Evolutionary conservation across 1,140 invertebrate species (phyloP), one percentile per base, ranked within the genome.

Genomic region (Hylaeus anthracinus): DNA sequence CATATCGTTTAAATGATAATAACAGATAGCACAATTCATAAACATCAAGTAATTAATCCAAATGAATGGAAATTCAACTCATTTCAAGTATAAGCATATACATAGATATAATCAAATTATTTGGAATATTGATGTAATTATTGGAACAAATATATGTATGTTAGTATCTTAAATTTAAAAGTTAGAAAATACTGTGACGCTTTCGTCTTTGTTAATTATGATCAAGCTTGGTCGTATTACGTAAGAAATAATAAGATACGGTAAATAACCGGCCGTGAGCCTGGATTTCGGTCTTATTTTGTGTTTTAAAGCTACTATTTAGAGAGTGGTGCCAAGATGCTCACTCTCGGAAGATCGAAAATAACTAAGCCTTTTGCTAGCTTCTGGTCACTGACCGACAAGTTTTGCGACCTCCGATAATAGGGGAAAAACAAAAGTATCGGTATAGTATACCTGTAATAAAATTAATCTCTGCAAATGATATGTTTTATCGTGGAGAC

Each of bases 331-430:
- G 85, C 82, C 81, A 84, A 87, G 85, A 81, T 74, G 39, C 67
- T 67, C 79, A 37, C 72, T 76, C 72, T 81, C 64, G 64, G 82
- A 74, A 55, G 41, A 81, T 86, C 85, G 70, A 87, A 87, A 87
- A 87, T 87, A 87, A 53, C 75, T 75, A 55, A 63, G 60, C 70
- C 76, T 81, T 73, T 80, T 56, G 70, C 60, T 61, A 53, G 26
- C 70, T 72, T 72, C 77, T 87, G 85, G 86, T 87, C 86, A 87
- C 51, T 87, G 82, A 86, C 86, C 86, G 85, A 69, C 43, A 55
- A 37, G 41, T 85, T 79, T 85, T 72, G 51, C 55, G 67, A 61
- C 66, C 72, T 63, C 58, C 63, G 61, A 79, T 82, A 79, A 79
- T 56, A 58, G 12, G 2, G 5, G 48, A 84, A 79, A 84, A 79